These are phyloP conservation scores for Microcebus tavaratra DNA, from an alignment of 2,113 vertebrate species.

Conservation along the genomic window DNA sequence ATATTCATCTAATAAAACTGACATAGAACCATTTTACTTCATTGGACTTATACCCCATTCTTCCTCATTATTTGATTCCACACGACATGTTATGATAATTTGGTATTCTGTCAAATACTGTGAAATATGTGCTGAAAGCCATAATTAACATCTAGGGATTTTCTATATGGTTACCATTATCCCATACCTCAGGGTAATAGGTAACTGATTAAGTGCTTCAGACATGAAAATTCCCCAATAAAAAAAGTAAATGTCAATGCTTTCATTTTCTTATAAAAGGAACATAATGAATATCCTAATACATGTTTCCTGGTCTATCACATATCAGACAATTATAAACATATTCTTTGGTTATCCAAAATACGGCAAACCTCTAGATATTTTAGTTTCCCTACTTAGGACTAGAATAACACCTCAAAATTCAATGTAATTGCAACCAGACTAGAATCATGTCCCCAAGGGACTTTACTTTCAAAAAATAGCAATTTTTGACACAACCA, in stretches of 20 bases:
- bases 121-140: conserved; percentile 32
- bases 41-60: not conserved
- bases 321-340: conserved; percentile 27
- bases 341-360: conserved; percentile 34
- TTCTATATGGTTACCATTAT: not conserved
- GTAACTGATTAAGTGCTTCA: not conserved
- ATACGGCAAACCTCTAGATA: not conserved
- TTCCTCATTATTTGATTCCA: conserved; percentile 17
- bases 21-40: not conserved
- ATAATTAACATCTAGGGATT: conserved; percentile 47
- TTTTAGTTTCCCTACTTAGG: conserved; percentile 15
- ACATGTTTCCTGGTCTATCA: not conserved
- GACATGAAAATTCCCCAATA: not conserved
- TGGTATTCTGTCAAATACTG: conserved; percentile 24
- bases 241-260: conserved; percentile 59
- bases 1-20: conserved; percentile 2
- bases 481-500: not conserved
- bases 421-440: not conserved
- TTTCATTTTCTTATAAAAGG: conserved; percentile 66
- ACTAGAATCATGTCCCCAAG: not conserved
- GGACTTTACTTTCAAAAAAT: conserved; percentile 4
- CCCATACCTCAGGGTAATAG: not conserved
- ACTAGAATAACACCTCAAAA: conserved; percentile 32
- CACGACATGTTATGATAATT: not conserved
- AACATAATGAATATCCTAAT: conserved; percentile 40